Percentiles rank a stretch among this genome's conserved stretches.
These are phyloP conservation scores for Chiroxiphia lanceolata DNA, from an alignment of 2,797 vertebrate genomes.

Conservation along the genomic window DNA sequence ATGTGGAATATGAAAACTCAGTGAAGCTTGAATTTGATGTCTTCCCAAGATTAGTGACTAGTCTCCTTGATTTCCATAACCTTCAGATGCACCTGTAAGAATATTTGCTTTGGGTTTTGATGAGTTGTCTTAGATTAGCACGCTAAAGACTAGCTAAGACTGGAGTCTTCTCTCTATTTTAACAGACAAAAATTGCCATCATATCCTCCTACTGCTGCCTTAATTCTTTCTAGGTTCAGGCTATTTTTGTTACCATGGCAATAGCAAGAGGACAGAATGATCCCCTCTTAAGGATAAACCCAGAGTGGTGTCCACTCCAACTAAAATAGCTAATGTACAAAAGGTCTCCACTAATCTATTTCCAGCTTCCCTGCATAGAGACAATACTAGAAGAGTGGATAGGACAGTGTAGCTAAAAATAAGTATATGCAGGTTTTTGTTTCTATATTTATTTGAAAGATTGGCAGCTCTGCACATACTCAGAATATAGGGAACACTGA, in stretches of 20 bases:
- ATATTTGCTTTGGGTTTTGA: background rate
- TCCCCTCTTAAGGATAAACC: background rate
- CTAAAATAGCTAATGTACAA: background rate
- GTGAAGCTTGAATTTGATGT: background rate
- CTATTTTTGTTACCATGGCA: slow-evolving; percentile 41
- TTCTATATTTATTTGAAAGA: slow-evolving; percentile 7
- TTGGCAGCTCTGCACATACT: background rate
- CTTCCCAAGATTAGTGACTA: background rate
- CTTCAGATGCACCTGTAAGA: background rate
- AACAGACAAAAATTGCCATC: background rate
- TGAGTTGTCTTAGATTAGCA: background rate
- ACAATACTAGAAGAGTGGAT: background rate
- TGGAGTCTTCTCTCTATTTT: background rate
- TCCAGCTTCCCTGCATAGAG: background rate
- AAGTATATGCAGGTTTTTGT: background rate
- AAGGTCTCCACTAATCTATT: slow-evolving; percentile 3
- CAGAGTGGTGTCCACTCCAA: background rate
- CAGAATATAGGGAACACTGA: background rate
- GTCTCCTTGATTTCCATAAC: background rate
- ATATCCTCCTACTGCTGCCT: background rate
- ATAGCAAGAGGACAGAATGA: background rate
- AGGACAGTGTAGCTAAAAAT: background rate
- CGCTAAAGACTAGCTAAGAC: background rate
- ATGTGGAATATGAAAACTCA: background rate
- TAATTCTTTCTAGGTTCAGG: background rate